These are phyloP conservation scores for Cercopithecus mitis DNA, from an alignment of 2,797 vertebrate genomes.

Conservation along the genomic window DNA sequence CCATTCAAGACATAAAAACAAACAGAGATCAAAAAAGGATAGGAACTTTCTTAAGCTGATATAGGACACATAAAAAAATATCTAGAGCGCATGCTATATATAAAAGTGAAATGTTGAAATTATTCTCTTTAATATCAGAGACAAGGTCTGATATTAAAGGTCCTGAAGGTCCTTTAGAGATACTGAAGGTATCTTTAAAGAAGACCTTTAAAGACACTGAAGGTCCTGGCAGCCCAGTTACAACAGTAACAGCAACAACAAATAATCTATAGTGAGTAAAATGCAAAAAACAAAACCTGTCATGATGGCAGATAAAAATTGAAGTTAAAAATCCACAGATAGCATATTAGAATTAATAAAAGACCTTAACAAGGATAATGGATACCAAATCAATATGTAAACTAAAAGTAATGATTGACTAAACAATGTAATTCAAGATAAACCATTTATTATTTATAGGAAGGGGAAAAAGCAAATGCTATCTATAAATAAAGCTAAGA, in stretches of 20 bases:
- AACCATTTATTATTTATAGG: not conserved
- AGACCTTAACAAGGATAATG: not conserved
- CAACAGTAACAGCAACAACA: not conserved
- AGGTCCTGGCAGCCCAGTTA: not conserved
- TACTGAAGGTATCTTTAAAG: no score
- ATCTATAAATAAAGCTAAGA: not conserved
- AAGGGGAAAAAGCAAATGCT: not conserved
- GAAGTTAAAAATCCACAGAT: not conserved
- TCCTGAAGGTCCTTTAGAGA: no score
- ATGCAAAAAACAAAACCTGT: not conserved
- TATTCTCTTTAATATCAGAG: not conserved
- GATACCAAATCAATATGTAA: not conserved
- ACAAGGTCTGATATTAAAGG: not conserved
- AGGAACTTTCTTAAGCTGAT: not conserved
- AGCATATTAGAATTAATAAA: not conserved
- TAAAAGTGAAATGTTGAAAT: not conserved
- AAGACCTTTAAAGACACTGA: not conserved
- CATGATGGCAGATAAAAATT: not conserved
- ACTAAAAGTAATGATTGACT: not conserved
- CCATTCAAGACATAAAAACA: not conserved
- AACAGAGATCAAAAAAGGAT: not conserved
- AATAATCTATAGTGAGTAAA: not conserved
- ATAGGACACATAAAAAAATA: not conserved
- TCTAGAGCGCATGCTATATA: not conserved
- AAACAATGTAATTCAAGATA: not conserved